Percentiles rank a stretch among this genome's conserved stretches.
phyloP scores from a whole-genome alignment of 2,888 invertebrate species.

The Drosophila atripex region DNA sequence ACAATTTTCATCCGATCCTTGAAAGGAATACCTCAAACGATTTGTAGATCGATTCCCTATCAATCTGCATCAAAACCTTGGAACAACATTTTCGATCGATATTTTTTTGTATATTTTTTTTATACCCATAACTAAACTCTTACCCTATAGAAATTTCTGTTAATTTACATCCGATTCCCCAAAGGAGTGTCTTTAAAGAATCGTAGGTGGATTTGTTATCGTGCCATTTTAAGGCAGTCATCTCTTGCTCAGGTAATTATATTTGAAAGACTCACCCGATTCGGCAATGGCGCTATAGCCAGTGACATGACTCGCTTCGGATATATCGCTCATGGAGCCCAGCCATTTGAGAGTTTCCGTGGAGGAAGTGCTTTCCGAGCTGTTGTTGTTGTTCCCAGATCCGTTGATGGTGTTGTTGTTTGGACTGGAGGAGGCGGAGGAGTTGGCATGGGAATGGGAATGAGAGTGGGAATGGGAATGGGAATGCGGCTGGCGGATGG shows the following conservation, averaged over 20 bases:
- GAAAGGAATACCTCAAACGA: too few relatives aligned
- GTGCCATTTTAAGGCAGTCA: too few relatives aligned
- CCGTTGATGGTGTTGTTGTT: slow-evolving; percentile 37
- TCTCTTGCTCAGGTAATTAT: not conserved
- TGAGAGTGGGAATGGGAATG: slow-evolving; percentile 30
- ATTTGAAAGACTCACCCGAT: slow-evolving; percentile 81
- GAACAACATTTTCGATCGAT: too few relatives aligned
- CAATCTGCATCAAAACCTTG: too few relatives aligned
- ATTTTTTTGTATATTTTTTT: too few relatives aligned
- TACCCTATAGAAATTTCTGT: too few relatives aligned
- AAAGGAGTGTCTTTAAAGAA: too few relatives aligned
- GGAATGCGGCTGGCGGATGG: slow-evolving; percentile 55
- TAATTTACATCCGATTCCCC: too few relatives aligned
- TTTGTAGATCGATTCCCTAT: too few relatives aligned
- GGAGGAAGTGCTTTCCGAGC: slow-evolving; percentile 85
- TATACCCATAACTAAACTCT: too few relatives aligned
- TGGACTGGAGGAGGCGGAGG: slow-evolving; percentile 24
- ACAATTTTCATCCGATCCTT: too few relatives aligned
- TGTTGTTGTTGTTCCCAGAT: slow-evolving; percentile 68
- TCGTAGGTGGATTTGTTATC: too few relatives aligned
- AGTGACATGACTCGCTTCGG: slow-evolving; percentile 86
- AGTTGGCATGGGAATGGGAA: slow-evolving; percentile 17
- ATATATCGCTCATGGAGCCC: slow-evolving; percentile 90
- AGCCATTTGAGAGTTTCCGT: slow-evolving; percentile 92
- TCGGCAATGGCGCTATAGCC: slow-evolving; percentile 84